Evolutionary conservation across 2,113 vertebrate genomes (phyloP).

Genomic region (Progne subis): DNA sequence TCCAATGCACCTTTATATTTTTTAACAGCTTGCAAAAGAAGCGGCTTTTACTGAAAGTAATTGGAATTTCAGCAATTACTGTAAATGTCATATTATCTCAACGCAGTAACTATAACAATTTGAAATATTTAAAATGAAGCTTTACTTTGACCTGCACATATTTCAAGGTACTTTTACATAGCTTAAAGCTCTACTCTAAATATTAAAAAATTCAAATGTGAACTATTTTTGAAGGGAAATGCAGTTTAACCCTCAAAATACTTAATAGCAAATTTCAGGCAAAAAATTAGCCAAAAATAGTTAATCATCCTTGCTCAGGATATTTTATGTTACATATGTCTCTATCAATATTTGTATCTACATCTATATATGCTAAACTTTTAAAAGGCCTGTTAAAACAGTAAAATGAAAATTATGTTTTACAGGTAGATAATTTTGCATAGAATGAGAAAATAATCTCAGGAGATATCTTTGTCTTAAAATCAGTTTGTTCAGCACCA

Average conservation of each 20-base stretch:
- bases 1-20: conserved; percentile 30
- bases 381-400: background rate
- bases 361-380: background rate
- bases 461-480: background rate
- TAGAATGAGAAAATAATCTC: background rate
- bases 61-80: conserved; percentile 59
- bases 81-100: conserved; percentile 53
- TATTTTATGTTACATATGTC: background rate
- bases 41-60: conserved; percentile 36
- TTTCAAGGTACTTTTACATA: conserved; percentile 6
- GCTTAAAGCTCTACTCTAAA: background rate
- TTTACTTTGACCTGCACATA: conserved; percentile 36
- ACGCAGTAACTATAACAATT: conserved; percentile 19
- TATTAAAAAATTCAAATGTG: background rate
- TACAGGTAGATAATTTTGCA: background rate
- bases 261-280: background rate
- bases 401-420: background rate
- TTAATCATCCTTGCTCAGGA: background rate
- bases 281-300: background rate
- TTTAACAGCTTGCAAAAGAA: conserved; percentile 41
- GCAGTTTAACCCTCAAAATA: background rate
- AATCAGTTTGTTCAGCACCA: background rate
- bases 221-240: conserved; percentile 21
- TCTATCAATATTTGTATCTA: background rate
- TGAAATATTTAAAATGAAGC: conserved; percentile 38